Conservation (phyloP, 1,140 invertebrate genomes). For the Pissodes strobi region DNA sequence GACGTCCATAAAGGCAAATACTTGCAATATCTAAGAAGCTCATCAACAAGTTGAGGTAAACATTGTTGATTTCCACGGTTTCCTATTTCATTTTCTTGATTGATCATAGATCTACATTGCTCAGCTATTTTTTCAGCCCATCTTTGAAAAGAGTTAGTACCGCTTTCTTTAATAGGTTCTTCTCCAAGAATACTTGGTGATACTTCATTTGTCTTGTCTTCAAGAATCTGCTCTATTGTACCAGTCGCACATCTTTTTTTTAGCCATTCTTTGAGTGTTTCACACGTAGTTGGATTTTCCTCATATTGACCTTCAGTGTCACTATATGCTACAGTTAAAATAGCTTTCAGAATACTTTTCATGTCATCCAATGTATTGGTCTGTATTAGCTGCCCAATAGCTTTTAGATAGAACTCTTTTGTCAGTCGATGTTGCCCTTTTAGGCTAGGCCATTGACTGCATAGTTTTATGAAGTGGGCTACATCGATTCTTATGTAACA, state of each 20-base stretch:
- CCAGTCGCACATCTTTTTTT: slow-evolving; percentile 36
- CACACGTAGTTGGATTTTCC: slow-evolving; percentile 54
- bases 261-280: slow-evolving; percentile 53
- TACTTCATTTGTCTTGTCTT: not conserved
- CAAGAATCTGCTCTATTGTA: too few species aligned
- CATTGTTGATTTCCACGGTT: too few species aligned
- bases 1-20: not conserved
- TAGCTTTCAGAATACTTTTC: slow-evolving; percentile 34
- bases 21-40: not conserved
- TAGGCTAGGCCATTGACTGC: not conserved
- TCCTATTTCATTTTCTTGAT: too few species aligned
- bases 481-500: too few species aligned
- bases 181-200: too few species aligned
- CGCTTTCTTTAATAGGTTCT: not conserved
- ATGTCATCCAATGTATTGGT: slow-evolving; percentile 24
- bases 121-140: not conserved
- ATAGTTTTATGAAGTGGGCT: not conserved
- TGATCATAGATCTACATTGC: not conserved
- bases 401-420: too few species aligned
- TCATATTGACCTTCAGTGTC: too few species aligned
- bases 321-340: too few species aligned
- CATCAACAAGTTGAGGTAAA: not conserved
- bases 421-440: slow-evolving; percentile 2
- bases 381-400: slow-evolving; percentile 34
- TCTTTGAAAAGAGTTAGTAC: too few species aligned